phyloP scores from a whole-genome alignment of 1,140 invertebrate genomes.

The Euura saliciscinereae region DNA sequence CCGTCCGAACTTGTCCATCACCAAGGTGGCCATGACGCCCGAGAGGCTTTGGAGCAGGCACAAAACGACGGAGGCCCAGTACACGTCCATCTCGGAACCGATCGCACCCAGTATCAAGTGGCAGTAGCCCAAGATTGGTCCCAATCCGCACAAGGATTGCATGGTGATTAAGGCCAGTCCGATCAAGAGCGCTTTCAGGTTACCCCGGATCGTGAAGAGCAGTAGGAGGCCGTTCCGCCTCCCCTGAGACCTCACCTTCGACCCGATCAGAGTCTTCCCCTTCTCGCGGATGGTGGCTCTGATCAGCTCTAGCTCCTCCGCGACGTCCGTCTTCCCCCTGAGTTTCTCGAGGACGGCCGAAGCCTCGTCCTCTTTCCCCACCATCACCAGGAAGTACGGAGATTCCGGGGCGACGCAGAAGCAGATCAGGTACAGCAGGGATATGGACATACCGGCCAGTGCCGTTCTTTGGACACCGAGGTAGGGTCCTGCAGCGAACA shows the following conservation, averaged over 20 bases:
- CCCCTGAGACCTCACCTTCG: not conserved
- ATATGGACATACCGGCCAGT: slow-evolving; percentile 41
- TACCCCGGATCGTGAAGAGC: slow-evolving; percentile 62
- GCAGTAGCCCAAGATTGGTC: slow-evolving; percentile 72
- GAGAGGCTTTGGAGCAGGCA: slow-evolving; percentile 56
- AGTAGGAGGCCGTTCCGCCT: slow-evolving; percentile 50
- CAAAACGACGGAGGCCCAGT: slow-evolving; percentile 52
- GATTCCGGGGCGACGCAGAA: slow-evolving; percentile 61
- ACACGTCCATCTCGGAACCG: slow-evolving; percentile 53
- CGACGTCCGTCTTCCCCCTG: slow-evolving; percentile 29
- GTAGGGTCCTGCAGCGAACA: slow-evolving; percentile 49
- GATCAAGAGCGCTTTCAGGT: slow-evolving; percentile 66
- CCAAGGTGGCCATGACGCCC: slow-evolving; percentile 35
- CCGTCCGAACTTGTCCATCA: slow-evolving; percentile 60
- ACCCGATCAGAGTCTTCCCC: slow-evolving; percentile 37
- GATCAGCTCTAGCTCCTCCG: slow-evolving; percentile 46
- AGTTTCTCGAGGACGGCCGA: slow-evolving; percentile 31
- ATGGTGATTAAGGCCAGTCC: slow-evolving; percentile 69
- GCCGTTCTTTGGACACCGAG: slow-evolving; percentile 29
- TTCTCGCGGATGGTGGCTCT: slow-evolving; percentile 47
- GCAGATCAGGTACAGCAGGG: slow-evolving; percentile 42
- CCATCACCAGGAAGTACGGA: slow-evolving; percentile 45
- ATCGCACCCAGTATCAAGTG: slow-evolving; percentile 73
- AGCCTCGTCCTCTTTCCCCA: slow-evolving; percentile 24
- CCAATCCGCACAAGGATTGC: slow-evolving; percentile 74